Evolutionary conservation across 2,888 invertebrate species (phyloP), one percentile per base, ranked within the genome.

Genomic region (Lasioglossum malachurum): DNA sequence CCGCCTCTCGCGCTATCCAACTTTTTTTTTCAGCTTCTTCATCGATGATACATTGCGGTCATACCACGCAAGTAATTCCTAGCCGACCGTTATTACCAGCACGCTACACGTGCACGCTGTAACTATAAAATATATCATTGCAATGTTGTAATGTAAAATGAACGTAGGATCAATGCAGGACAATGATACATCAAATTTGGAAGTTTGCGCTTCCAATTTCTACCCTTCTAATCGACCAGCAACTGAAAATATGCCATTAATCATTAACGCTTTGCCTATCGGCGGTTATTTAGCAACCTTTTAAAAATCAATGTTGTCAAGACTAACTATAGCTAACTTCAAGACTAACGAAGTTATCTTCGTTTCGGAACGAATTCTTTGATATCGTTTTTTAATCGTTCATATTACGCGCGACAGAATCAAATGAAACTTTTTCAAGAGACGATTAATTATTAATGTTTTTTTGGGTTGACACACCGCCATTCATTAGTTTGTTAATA

Each of bases 21-120:
- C 12, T 82, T 89, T 73, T 87, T 87, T 91, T 88, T 93, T 91
- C 89, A 90, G 75, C 77, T 91, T 91, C 91, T 93, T 93, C 93
- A 93, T 93, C 88, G 86, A 83, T 87, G 75, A 80, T 79, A 83
- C 89, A 91, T 92, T 83, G 80, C 84, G 86, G 16, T 80, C 76
- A 75, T 79, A 79, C 82, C 83, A 81, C 80, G 78, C 60, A 73
- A 83, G 78, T 77, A 80, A 87, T 80, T 75, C 46, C 69, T 71
- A 87, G 78, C 82, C 69, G 77, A 81, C 74, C 78, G 46, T 73
- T 74, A 71, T 75, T 78, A 72, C 46, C 16, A 16, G 23, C 60
- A 71, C 87, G 53, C 53, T 83, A 60, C 57, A 67, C 71, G 81
- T 38, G 69, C 16, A 4, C 38, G 79, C 87, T 88, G 87, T 14